Percentiles rank a stretch among this genome's conserved stretches.
These are phyloP conservation scores for Esox lucius DNA, from an alignment of 2,797 vertebrate species.

Conservation along the genomic window DNA sequence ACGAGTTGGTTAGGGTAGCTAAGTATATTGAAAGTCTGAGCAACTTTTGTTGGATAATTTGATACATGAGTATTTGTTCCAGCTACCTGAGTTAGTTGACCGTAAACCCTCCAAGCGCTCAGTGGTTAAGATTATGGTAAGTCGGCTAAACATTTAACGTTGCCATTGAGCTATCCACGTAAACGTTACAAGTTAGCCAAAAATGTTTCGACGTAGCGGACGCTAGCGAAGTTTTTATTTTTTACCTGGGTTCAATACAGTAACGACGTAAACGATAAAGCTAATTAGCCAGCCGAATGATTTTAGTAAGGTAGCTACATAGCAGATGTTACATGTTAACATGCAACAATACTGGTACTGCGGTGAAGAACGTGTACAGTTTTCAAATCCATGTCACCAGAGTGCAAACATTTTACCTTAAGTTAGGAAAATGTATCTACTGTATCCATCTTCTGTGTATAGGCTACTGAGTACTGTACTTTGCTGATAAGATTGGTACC, in stretches of 20 bases:
- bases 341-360: too few species aligned
- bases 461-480: too few species aligned
- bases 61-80: background rate
- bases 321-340: too few species aligned
- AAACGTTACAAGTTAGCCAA: background rate
- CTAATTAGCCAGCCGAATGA: too few species aligned
- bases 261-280: too few species aligned
- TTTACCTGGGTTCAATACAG: background rate
- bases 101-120: background rate
- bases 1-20: background rate
- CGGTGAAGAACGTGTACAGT: too few species aligned
- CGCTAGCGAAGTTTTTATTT: background rate
- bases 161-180: background rate
- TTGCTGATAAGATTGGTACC: too few species aligned
- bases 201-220: background rate
- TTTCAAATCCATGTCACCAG: too few species aligned
- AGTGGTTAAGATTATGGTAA: background rate
- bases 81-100: background rate
- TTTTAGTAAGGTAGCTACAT: too few species aligned
- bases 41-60: background rate
- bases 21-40: background rate
- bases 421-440: too few species aligned
- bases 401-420: too few species aligned
- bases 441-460: too few species aligned
- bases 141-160: background rate